These are phyloP conservation scores for Mormyrops attenuatus DNA, from an alignment of 2,797 vertebrate species.

Conservation along the genomic window DNA sequence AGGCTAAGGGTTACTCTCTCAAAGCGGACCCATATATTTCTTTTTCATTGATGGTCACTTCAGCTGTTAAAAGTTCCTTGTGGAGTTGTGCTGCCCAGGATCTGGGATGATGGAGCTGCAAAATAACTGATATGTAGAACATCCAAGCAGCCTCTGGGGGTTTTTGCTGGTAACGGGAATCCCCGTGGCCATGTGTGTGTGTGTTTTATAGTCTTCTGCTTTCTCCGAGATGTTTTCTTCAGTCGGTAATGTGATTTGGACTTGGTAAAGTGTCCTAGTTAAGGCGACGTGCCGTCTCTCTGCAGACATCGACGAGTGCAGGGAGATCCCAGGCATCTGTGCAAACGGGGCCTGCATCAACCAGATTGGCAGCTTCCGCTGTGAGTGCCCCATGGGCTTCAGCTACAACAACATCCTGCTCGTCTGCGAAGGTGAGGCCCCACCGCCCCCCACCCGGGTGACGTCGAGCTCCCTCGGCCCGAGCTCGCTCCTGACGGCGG, in stretches of 20 bases:
- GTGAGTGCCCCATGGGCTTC: conserved; percentile 87
- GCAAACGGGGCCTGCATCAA: conserved; percentile 84
- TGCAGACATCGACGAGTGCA: conserved; percentile 87
- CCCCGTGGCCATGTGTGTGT: neutral
- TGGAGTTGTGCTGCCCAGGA: neutral
- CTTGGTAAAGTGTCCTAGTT: neutral
- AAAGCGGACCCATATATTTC: neutral
- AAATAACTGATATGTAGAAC: neutral
- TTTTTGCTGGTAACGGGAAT: neutral
- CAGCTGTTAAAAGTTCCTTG: neutral
- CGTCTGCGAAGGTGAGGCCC: conserved; percentile 79
- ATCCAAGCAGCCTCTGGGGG: neutral
- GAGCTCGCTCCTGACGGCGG: conserved; percentile 35
- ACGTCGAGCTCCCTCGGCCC: conserved; percentile 24
- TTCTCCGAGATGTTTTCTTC: neutral
- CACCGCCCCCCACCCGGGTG: conserved; percentile 25
- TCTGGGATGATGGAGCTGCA: neutral
- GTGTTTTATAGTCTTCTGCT: neutral
- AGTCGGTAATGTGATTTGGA: neutral
- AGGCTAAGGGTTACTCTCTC: neutral
- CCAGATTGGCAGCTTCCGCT: conserved; percentile 89
- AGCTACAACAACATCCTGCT: conserved; percentile 85
- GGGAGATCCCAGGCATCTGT: conserved; percentile 84
- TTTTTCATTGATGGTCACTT: neutral
- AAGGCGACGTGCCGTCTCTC: neutral